These are phyloP conservation scores for Onychomys arenicola DNA, from an alignment of 2,797 vertebrate species.

Conservation along the genomic window DNA sequence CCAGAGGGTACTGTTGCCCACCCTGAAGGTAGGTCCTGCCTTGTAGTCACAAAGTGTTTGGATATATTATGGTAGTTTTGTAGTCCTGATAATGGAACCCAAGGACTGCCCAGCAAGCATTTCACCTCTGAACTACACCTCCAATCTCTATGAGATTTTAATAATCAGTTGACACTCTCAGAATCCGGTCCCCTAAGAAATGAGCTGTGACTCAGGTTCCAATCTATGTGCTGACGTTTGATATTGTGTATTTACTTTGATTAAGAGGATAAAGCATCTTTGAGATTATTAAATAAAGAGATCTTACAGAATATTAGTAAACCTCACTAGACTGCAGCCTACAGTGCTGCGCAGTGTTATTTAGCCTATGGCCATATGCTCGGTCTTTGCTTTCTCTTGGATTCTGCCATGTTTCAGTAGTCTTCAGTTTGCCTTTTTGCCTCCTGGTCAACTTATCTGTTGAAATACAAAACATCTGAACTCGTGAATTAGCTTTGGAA, in stretches of 20 bases:
- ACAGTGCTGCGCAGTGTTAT: background rate
- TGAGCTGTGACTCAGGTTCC: background rate
- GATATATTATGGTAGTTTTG: background rate
- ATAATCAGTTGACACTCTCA: background rate
- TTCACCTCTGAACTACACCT: background rate
- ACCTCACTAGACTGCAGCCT: background rate
- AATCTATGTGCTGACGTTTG: constrained; percentile 8
- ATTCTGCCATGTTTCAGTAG: background rate
- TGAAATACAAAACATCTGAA: background rate
- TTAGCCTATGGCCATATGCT: background rate
- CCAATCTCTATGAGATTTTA: background rate
- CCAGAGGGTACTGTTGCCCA: constrained; percentile 95
- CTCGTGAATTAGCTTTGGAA: background rate
- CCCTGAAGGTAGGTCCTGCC: constrained; percentile 86
- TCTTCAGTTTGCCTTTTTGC: background rate
- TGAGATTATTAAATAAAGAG: constrained; percentile 31
- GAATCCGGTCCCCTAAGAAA: background rate
- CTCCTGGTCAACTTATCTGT: background rate
- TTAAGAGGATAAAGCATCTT: background rate
- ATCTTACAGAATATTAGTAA: background rate
- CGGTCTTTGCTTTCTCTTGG: background rate
- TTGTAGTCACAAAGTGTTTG: background rate
- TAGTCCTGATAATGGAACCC: background rate
- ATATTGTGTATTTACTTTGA: background rate
- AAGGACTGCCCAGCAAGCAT: too few species aligned